Conservation (phyloP, 2,888 invertebrate species). For the Saturnia pavonia region DNA sequence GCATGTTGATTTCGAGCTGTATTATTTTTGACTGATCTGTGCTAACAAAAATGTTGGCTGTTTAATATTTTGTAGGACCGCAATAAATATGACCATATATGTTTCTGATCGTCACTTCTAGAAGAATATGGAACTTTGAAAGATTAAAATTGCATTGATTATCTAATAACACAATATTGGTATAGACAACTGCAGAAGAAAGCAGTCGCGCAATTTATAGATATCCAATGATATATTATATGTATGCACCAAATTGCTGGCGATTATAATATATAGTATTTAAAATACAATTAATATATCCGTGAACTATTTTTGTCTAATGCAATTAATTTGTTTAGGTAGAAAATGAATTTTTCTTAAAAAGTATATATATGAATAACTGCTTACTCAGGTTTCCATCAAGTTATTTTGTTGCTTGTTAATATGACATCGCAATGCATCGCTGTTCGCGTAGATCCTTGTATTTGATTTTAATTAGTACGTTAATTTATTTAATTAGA, state of each 20-base stretch:
- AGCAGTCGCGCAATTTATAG: too few relatives aligned
- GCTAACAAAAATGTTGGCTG: too few relatives aligned
- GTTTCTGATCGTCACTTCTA: too few relatives aligned
- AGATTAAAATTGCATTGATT: too few relatives aligned
- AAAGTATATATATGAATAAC: too few relatives aligned
- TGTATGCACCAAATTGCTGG: neutral
- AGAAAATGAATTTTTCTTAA: too few relatives aligned
- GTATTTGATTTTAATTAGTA: neutral
- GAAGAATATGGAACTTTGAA: too few relatives aligned
- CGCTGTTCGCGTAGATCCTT: neutral
- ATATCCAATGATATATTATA: too few relatives aligned
- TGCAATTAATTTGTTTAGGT: neutral
- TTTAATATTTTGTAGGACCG: neutral
- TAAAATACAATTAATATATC: neutral
- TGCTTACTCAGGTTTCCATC: neutral
- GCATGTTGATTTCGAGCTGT: neutral
- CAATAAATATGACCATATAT: neutral
- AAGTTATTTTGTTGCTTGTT: neutral
- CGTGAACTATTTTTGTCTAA: neutral
- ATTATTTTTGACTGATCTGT: neutral
- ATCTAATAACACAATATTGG: too few relatives aligned
- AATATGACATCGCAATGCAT: conserved; percentile 8
- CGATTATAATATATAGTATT: neutral
- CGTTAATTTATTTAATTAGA: neutral
- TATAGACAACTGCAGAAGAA: too few relatives aligned